Evolutionary conservation across 30 jellyfish, hydroid and myxozoan species (phyloP).

Genomic region (Rhopilema esculentum): DNA sequence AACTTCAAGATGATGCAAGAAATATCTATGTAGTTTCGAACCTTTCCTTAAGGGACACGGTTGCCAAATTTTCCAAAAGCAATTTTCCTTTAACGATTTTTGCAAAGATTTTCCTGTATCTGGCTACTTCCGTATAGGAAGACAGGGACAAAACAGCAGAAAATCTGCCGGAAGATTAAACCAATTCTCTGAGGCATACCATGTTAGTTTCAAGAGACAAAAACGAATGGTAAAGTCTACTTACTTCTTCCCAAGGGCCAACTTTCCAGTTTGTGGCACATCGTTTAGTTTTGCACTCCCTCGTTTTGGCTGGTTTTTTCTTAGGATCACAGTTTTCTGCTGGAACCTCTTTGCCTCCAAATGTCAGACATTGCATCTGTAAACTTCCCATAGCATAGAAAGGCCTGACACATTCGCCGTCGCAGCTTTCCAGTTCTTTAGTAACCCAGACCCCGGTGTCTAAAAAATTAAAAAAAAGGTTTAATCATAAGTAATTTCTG

Average conservation of each 20-base stretch:
- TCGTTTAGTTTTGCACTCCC: constrained; percentile 60
- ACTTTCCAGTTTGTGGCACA: constrained; percentile 66
- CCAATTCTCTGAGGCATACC: too few relatives aligned
- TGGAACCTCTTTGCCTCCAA: constrained; percentile 27
- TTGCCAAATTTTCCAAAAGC: too few relatives aligned
- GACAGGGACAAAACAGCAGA: too few relatives aligned
- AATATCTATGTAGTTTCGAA: too few relatives aligned
- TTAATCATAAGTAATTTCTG: too few relatives aligned
- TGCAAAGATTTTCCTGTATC: too few relatives aligned
- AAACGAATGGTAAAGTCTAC: background rate
- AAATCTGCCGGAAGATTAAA: too few relatives aligned
- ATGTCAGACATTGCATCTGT: constrained; percentile 54
- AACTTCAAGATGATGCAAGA: too few relatives aligned
- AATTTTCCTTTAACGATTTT: too few relatives aligned
- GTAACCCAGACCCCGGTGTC: constrained; percentile 76
- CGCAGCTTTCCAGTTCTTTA: constrained; percentile 42
- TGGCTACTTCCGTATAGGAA: too few relatives aligned
- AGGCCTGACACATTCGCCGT: constrained; percentile 52
- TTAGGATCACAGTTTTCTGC: constrained; percentile 53
- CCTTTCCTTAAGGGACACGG: too few relatives aligned
- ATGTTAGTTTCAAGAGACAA: too few relatives aligned
- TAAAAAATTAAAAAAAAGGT: constrained; percentile 11
- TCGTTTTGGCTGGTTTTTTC: constrained; percentile 46
- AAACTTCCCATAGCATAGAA: constrained; percentile 32
- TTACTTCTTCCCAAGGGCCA: constrained; percentile 79